Conservation (phyloP, 2,888 invertebrate genomes). For the Ophion ellenae region DNA sequence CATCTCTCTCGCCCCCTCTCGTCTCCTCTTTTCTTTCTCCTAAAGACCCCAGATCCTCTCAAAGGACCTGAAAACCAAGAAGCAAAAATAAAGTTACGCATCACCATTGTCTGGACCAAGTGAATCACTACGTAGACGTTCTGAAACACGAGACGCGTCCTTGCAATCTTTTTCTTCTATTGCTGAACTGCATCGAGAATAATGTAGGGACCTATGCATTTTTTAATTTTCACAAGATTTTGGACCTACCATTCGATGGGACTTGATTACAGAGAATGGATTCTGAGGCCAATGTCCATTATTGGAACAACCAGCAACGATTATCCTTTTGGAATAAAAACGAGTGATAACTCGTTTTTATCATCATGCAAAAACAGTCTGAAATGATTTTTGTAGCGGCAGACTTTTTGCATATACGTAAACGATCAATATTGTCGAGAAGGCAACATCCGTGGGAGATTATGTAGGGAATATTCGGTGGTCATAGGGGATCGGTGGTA, state of each 20-base stretch:
- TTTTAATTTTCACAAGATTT: constrained; percentile 2
- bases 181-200: constrained; percentile 10
- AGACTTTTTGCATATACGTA: background rate
- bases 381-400: background rate
- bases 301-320: background rate
- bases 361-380: background rate
- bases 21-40: constrained; percentile 11
- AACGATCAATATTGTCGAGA: background rate
- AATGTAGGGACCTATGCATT: constrained; percentile 39
- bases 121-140: constrained; percentile 15
- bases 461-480: background rate
- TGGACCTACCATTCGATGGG: background rate
- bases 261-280: background rate
- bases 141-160: constrained; percentile 33
- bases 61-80: constrained; percentile 21
- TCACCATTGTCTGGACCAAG: constrained; percentile 31
- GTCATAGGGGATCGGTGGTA: constrained; percentile 22
- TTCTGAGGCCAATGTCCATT: background rate
- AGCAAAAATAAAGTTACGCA: constrained; percentile 53
- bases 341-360: background rate
- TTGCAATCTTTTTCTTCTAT: constrained; percentile 41
- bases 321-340: background rate
- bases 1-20: constrained; percentile 23
- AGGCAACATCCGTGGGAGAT: constrained; percentile 12
- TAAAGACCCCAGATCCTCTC: constrained; percentile 8